Percentiles rank a stretch among this genome's conserved stretches.
These are phyloP conservation scores for Phyllostomus hastatus DNA, from an alignment of 2,113 vertebrate genomes.

Conservation along the genomic window DNA sequence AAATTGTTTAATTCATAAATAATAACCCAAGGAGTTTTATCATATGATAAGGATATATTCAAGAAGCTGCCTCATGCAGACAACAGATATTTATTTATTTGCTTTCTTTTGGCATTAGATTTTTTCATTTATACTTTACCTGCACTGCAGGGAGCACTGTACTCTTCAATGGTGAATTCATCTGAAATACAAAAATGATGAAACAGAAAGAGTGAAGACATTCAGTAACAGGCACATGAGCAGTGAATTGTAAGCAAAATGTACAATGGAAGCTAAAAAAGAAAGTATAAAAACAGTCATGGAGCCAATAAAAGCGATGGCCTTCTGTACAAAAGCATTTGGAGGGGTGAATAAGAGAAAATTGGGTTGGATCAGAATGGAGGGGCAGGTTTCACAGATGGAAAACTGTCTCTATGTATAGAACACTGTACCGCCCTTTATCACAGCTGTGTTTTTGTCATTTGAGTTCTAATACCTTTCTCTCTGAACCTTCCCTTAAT, in stretches of 20 bases:
- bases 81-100: neutral
- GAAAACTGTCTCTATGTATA: neutral
- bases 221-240: neutral
- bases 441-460: neutral
- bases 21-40: neutral
- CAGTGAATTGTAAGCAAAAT: neutral
- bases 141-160: conserved; percentile 57
- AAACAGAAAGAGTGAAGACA: neutral
- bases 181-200: conserved; percentile 57
- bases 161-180: conserved; percentile 67
- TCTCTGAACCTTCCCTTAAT: neutral
- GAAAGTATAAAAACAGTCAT: neutral
- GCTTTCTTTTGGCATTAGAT: neutral
- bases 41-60: neutral
- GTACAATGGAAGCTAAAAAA: neutral
- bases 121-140: conserved; percentile 38
- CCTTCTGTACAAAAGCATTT: neutral
- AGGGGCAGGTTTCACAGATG: neutral
- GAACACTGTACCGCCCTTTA: neutral
- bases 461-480: neutral
- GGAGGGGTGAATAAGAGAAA: neutral
- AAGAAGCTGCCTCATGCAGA: neutral
- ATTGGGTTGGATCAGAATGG: neutral
- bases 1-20: neutral
- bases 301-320: neutral